Base-by-base conservation (phyloP, 2,797 vertebrate species). In the Sebastes melanostomus region DNA sequence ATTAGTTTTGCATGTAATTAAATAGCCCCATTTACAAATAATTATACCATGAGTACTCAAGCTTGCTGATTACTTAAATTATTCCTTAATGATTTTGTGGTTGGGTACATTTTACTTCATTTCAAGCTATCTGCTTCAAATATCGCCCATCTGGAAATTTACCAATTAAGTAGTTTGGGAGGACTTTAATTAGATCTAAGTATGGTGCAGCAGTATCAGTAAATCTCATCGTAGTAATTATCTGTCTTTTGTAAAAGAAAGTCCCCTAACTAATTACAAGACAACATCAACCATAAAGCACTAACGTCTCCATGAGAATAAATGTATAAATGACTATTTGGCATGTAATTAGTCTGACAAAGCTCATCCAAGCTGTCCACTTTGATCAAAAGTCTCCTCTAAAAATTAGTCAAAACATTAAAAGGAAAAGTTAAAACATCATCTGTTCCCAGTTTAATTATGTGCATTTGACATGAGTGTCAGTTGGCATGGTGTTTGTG, bases 171-270 rank as follows among this genome's bases (percentile, higher is more conserved):
- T 60, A 62, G 71, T 80, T 80, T 74, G 25, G 58, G 27, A 76
- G 50, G 62, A 75, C 20, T 79, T 86, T 80, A 74, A 84, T 84
- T 76, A 78, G 42, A 77, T 63, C 22, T 4, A 36, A 72, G 58
- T 46, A n/a, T 13, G 55, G 59, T 2, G 32, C 58, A 69, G 62
- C n/a, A 62, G 25, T 52, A 63, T 80, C 68, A 65, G 50, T 27
- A 46, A 58, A 81, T 84, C 73, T 80, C 34, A 77, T 77, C 16
- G 13, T 25, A 18, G 25, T 71, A 83, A 86, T 87, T 69, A 81
- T 86, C 55, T 69, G 73, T 77, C 65, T 74, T 54, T 65, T 24
- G 62, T 61, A 42, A 84, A 82, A 69, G 20, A 3, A 85, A 82
- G 54, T 70, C 61, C 7, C 50, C 30, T 24, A 50, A 63, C 36